These are phyloP conservation scores for Platorchestia sp. DNA, from an alignment of 1,140 invertebrate species.

Conservation along the genomic window DNA sequence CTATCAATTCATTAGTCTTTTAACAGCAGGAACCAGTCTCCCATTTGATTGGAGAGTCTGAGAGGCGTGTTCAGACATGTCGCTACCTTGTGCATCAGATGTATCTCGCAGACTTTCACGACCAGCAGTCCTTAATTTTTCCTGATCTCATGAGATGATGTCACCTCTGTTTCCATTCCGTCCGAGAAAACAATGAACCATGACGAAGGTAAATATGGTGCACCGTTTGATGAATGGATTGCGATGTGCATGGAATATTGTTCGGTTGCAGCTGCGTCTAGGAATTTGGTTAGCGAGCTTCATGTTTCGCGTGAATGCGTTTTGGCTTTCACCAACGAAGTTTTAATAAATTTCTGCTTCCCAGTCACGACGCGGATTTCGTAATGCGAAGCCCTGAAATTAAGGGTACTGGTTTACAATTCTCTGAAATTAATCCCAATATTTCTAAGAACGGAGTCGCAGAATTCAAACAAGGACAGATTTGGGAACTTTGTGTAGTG, in stretches of 20 bases:
- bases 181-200: background rate
- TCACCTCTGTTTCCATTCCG: background rate
- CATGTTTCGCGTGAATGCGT: background rate
- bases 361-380: background rate
- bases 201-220: background rate
- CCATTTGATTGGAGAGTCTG: background rate
- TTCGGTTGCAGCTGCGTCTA: background rate
- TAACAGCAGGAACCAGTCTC: background rate
- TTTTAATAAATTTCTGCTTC: background rate
- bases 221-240: background rate
- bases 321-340: background rate
- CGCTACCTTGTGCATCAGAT: background rate
- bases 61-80: background rate
- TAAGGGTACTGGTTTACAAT: background rate
- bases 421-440: background rate
- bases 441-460: background rate
- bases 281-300: background rate
- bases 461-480: background rate
- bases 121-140: background rate
- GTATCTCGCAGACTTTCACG: background rate
- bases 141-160: background rate
- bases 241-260: background rate
- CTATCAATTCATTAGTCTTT: slow-evolving; percentile 2
- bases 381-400: background rate
- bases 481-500: no score